These are phyloP conservation scores for Epinephelus moara DNA, from an alignment of 2,113 vertebrate genomes.

Conservation along the genomic window DNA sequence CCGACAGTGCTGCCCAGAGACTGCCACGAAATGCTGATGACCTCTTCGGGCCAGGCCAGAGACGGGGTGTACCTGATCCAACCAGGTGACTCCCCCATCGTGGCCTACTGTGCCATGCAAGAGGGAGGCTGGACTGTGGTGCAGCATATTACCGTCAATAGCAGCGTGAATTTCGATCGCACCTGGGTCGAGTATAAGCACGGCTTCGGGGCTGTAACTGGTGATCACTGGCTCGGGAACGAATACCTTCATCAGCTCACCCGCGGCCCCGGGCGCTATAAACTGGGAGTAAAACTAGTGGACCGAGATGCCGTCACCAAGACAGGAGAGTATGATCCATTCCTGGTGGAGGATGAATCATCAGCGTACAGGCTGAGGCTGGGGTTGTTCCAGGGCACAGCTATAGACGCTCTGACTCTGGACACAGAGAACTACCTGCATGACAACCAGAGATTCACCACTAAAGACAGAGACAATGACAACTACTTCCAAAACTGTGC, in stretches of 20 bases:
- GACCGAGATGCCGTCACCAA: conserved; percentile 83
- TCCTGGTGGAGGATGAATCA: conserved; percentile 86
- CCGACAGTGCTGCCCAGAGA: conserved; percentile 85
- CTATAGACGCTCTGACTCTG: conserved; percentile 86
- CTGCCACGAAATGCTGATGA: conserved; percentile 89
- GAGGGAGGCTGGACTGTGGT: conserved; percentile 92
- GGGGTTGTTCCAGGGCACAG: conserved; percentile 87
- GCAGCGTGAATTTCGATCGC: conserved; percentile 88
- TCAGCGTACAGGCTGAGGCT: conserved; percentile 88
- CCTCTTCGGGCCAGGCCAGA: conserved; percentile 81
- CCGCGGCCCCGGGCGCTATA: conserved; percentile 75
- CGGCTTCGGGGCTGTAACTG: conserved; percentile 87
- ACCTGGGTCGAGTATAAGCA: conserved; percentile 90
- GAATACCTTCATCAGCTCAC: conserved; percentile 88
- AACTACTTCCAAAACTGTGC: conserved; percentile 90
- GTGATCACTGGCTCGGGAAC: conserved; percentile 92
- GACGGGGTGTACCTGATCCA: conserved; percentile 90
- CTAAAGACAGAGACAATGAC: conserved; percentile 89
- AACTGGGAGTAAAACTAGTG: conserved; percentile 89
- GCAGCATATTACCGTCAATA: conserved; percentile 92
- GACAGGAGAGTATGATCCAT: conserved; percentile 85
- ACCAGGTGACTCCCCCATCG: conserved; percentile 82
- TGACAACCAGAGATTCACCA: conserved; percentile 91
- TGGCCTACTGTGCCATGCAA: conserved; percentile 89
- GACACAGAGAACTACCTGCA: conserved; percentile 92